These are phyloP conservation scores for Pseudochromis fuscus DNA, from an alignment of 2,797 vertebrate species.

Conservation along the genomic window DNA sequence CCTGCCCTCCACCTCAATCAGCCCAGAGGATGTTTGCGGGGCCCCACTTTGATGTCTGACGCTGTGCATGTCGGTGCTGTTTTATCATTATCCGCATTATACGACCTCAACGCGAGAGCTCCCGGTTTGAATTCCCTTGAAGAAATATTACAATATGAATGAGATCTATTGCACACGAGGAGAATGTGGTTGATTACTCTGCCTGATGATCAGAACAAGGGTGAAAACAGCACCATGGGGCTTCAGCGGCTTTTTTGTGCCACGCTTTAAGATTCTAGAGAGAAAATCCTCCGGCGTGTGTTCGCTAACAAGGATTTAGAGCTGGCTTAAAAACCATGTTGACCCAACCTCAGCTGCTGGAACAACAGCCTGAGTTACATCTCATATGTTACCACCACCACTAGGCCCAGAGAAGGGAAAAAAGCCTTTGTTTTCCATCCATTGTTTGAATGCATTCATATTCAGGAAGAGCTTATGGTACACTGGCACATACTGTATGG, in stretches of 20 bases:
- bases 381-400: conserved; percentile 23
- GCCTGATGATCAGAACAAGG: conserved; percentile 41
- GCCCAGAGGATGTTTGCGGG: conserved; percentile 45
- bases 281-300: not conserved
- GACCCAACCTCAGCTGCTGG: conserved; percentile 41
- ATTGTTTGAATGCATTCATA: conserved; percentile 48
- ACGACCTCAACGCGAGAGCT: conserved; percentile 30
- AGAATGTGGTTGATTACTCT: conserved; percentile 58
- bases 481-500: conserved; percentile 31
- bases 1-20: conserved; percentile 42
- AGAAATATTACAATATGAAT: conserved; percentile 78
- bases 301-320: conserved; percentile 24
- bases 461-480: conserved; percentile 22
- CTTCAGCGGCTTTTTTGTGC: conserved; percentile 16
- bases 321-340: conserved; percentile 19
- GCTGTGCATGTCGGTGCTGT: conserved; percentile 31
- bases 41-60: conserved; percentile 67
- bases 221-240: conserved; percentile 22
- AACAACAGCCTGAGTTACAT: conserved; percentile 34
- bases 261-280: conserved; percentile 14
- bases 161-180: conserved; percentile 50
- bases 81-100: conserved; percentile 64
- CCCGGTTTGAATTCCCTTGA: conserved; percentile 69
- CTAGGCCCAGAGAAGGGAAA: conserved; percentile 9
- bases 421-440: conserved; percentile 51